A percentile compares a stretch with the other conserved stretches of the same genome.
These are phyloP conservation scores for Platalea minor DNA, from an alignment of 2,797 vertebrate species.

Conservation along the genomic window DNA sequence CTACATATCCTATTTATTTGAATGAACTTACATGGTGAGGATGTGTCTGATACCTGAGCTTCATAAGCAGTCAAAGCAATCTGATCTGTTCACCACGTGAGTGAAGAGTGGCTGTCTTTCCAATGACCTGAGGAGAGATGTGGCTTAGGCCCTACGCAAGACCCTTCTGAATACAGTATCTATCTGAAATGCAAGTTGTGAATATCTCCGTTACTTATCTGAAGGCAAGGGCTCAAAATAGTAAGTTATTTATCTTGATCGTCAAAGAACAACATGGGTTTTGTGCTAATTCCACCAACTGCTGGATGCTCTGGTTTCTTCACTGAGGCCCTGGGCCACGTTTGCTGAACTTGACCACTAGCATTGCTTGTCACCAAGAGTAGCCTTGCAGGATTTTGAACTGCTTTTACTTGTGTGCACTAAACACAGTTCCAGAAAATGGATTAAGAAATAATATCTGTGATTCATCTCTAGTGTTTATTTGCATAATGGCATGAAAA, in stretches of 20 bases:
- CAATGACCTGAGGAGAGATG: background rate
- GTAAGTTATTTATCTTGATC: background rate
- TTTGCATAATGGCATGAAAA: constrained; percentile 61
- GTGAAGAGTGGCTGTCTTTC: background rate
- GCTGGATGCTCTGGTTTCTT: background rate
- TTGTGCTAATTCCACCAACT: background rate
- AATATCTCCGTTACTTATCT: background rate
- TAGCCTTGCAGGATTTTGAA: background rate
- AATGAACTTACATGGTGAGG: background rate
- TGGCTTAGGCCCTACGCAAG: background rate
- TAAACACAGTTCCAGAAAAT: constrained; percentile 14
- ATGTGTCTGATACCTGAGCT: background rate
- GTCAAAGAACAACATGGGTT: background rate
- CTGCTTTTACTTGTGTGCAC: background rate
- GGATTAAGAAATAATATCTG: constrained; percentile 48
- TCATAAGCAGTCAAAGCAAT: background rate
- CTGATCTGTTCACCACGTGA: background rate
- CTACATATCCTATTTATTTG: background rate
- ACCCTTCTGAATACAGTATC: background rate
- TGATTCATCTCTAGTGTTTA: constrained; percentile 25
- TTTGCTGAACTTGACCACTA: background rate
- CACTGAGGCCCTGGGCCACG: accelerated
- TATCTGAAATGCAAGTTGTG: background rate
- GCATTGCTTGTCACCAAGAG: background rate
- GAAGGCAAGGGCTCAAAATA: background rate